Conservation (phyloP, 2,888 invertebrate genomes). For the Microplitis deprimator region DNA sequence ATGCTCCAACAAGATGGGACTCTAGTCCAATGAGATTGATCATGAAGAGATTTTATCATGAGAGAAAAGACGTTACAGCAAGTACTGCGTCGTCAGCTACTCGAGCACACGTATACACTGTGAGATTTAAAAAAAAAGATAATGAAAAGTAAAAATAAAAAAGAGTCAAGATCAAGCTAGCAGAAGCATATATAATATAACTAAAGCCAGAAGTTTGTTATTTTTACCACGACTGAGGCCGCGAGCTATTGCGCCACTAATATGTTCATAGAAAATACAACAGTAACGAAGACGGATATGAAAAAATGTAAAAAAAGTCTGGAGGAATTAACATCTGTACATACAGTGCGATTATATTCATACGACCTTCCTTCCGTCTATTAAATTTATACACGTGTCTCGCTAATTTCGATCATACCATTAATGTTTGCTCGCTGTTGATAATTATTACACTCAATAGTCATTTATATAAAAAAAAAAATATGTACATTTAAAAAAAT, state of each 20-base stretch:
- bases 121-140: neutral
- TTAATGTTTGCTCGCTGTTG: constrained; percentile 31
- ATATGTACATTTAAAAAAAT: too few relatives aligned
- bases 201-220: neutral
- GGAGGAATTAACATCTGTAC: constrained; percentile 49
- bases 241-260: constrained; percentile 27
- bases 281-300: neutral
- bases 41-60: constrained; percentile 31
- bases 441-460: neutral
- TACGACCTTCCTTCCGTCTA: constrained; percentile 16
- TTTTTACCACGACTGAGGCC: neutral
- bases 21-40: neutral
- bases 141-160: neutral
- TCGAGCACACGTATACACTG: neutral
- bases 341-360: constrained; percentile 42
- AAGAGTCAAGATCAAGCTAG: neutral
- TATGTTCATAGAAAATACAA: constrained; percentile 24
- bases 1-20: constrained; percentile 26
- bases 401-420: constrained; percentile 31
- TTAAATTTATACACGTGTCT: constrained; percentile 48
- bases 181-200: neutral
- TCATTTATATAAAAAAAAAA: neutral
- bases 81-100: constrained; percentile 21
- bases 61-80: neutral
- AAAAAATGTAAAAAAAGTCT: constrained; percentile 33